These are phyloP conservation scores for Thaleichthys pacificus DNA, from an alignment of 2,797 vertebrate species.

Conservation along the genomic window DNA sequence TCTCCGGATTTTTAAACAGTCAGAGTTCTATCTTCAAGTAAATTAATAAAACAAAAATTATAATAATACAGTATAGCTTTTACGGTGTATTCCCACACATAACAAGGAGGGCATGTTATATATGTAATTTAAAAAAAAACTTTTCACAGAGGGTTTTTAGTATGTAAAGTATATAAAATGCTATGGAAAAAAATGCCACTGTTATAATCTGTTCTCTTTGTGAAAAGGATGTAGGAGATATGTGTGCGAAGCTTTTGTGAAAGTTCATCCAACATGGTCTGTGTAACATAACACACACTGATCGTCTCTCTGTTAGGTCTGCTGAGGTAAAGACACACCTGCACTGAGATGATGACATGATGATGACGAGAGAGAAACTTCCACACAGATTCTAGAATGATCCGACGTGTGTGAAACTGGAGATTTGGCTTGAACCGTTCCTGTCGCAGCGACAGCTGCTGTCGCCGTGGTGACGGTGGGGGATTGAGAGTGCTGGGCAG, in stretches of 20 bases:
- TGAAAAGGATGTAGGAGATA: neutral
- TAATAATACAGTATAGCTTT: neutral
- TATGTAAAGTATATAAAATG: conserved; percentile 50
- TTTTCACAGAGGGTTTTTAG: conserved; percentile 11
- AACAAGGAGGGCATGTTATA: neutral
- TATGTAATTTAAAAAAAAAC: neutral
- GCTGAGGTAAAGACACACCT: neutral
- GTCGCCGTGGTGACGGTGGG: too few relatives aligned
- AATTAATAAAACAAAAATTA: neutral
- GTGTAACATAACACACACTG: neutral
- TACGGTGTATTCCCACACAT: conserved; percentile 14
- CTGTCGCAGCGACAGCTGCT: too few relatives aligned
- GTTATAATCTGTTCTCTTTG: neutral
- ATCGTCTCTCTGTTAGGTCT: neutral
- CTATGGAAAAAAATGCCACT: conserved; percentile 48
- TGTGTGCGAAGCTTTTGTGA: neutral
- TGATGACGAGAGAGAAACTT: too few relatives aligned
- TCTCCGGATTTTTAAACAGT: neutral
- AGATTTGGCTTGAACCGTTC: too few relatives aligned
- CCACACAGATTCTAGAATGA: too few relatives aligned
- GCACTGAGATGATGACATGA: neutral
- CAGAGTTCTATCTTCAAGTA: neutral
- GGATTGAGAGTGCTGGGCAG: too few relatives aligned
- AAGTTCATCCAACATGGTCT: conserved; percentile 1
- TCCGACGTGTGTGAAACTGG: too few relatives aligned